phyloP scores from a whole-genome alignment of 2,888 invertebrate genomes.

The Elgonia sp. region DNA sequence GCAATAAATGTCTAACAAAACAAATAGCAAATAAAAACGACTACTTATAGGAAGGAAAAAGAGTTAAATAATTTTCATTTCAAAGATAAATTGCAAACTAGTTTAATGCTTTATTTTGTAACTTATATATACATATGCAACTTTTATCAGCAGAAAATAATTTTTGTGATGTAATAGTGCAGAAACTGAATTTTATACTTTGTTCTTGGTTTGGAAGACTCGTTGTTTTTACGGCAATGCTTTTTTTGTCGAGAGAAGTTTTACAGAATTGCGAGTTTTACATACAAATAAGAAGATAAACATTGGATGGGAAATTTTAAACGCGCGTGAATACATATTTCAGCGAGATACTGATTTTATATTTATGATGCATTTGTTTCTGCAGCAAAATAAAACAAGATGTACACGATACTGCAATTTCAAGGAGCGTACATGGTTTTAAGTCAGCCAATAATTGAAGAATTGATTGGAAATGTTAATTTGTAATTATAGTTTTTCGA shows the following conservation, averaged over 20 bases:
- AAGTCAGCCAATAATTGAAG: neutral
- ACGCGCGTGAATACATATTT: no score
- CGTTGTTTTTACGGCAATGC: conserved; percentile 3
- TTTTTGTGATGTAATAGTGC: neutral
- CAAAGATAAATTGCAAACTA: neutral
- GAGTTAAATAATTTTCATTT: no score
- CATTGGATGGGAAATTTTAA: no score
- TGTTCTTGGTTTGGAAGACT: neutral
- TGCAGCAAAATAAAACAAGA: no score
- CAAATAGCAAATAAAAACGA: neutral
- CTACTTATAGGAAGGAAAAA: no score
- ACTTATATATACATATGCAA: conserved; percentile 21
- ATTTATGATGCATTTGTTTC: no score
- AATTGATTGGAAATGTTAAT: neutral
- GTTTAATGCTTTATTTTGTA: neutral
- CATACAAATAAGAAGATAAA: conserved; percentile 33
- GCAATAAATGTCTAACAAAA: neutral
- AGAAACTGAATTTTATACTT: conserved; percentile 23
- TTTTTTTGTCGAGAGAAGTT: conserved; percentile 15
- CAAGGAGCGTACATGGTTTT: neutral
- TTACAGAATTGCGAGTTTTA: neutral
- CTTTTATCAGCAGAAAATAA: conserved; percentile 14
- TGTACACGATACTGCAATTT: no score
- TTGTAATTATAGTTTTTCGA: no score
- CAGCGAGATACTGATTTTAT: no score